phyloP scores from a whole-genome alignment of 2,888 invertebrate species.

The Odontomyia ornata region DNA sequence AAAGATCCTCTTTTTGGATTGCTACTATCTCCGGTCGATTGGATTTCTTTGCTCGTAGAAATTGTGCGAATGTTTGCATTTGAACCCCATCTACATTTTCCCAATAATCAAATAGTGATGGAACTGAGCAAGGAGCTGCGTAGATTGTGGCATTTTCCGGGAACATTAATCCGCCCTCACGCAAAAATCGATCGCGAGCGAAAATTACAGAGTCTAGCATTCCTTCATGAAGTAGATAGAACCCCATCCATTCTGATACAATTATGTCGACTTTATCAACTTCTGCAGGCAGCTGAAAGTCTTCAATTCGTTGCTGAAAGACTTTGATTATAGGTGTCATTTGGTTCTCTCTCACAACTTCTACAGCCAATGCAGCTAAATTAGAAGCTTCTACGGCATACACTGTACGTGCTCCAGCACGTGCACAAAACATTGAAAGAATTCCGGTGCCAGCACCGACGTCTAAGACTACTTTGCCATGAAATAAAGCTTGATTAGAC shows the following conservation, averaged over 20 bases:
- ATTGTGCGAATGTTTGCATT: conserved; percentile 73
- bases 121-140: conserved; percentile 65
- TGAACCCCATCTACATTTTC: conserved; percentile 80
- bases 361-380: conserved; percentile 71
- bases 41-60: conserved; percentile 71
- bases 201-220: conserved; percentile 91
- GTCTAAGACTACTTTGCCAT: conserved; percentile 83
- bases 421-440: conserved; percentile 87
- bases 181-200: conserved; percentile 84
- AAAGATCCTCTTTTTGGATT: conserved; percentile 68
- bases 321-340: conserved; percentile 75
- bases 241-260: conserved; percentile 98
- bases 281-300: conserved; percentile 71
- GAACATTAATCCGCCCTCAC: conserved; percentile 76
- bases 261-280: conserved; percentile 83
- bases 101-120: conserved; percentile 79
- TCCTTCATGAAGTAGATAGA: conserved; percentile 92
- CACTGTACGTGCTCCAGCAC: conserved; percentile 87
- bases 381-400: conserved; percentile 86
- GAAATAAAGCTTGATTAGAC: conserved; percentile 71
- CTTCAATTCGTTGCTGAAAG: conserved; percentile 80
- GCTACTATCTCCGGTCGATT: conserved; percentile 72
- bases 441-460: conserved; percentile 90
- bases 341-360: conserved; percentile 77
- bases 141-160: conserved; percentile 73